These are phyloP conservation scores for Antheraea yamamai DNA, from an alignment of 2,888 invertebrate genomes.

Conservation along the genomic window DNA sequence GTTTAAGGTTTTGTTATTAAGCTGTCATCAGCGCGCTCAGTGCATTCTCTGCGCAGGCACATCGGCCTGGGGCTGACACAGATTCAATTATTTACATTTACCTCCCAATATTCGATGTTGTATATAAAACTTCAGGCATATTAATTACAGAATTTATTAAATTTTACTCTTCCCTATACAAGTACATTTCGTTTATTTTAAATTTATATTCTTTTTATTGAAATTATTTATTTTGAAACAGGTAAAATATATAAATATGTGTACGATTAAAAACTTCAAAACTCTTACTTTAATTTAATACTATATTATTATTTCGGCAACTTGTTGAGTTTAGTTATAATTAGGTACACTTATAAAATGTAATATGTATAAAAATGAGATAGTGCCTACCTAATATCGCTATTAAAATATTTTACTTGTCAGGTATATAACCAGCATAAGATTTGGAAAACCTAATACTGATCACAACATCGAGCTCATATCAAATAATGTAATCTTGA, in stretches of 20 bases:
- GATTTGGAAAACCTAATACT: background rate
- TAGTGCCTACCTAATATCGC: background rate
- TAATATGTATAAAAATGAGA: background rate
- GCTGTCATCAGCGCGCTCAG: background rate
- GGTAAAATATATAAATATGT: background rate
- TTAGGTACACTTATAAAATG: background rate
- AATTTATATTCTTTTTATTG: background rate
- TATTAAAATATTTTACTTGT: background rate
- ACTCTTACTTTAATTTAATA: background rate
- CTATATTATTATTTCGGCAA: background rate
- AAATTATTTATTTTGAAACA: background rate
- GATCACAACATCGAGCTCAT: background rate
- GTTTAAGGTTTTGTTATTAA: background rate
- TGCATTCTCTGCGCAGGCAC: background rate
- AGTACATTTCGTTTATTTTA: background rate
- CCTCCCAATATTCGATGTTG: background rate
- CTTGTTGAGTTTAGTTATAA: background rate
- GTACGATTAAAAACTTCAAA: too few species aligned
- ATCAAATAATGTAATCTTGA: background rate
- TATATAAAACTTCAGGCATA: background rate
- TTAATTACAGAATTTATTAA: background rate
- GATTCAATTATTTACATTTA: background rate
- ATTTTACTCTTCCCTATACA: background rate
- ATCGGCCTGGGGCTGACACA: background rate
- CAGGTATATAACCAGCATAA: background rate